Conservation (phyloP, 2,797 vertebrate species). For the Acrossocheilus wenchowensis region DNA sequence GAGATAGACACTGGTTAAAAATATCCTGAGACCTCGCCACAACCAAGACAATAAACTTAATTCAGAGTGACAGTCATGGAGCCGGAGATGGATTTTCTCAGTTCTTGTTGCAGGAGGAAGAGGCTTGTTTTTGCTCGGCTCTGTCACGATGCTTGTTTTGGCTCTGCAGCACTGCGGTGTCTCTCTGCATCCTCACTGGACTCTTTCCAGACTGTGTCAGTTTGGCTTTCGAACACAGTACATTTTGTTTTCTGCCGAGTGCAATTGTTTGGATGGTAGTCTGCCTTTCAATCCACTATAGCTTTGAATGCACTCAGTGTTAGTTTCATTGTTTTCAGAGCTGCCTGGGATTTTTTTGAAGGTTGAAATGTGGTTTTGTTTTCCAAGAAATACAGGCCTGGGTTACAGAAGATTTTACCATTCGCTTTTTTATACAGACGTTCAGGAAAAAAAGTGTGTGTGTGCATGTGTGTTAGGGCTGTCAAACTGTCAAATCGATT, state of each 20-base stretch:
- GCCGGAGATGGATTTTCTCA: slow-evolving; percentile 43
- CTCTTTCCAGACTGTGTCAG: slow-evolving; percentile 29
- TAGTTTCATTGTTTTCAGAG: background rate
- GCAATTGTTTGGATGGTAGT: slow-evolving; percentile 15
- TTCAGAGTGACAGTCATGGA: slow-evolving; percentile 41
- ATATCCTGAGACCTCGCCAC: slow-evolving; percentile 42
- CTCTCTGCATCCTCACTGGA: background rate
- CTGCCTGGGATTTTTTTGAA: background rate
- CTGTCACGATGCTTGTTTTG: slow-evolving; percentile 21
- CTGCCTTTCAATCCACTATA: background rate
- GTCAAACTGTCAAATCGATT: background rate
- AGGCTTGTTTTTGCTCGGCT: slow-evolving; percentile 31
- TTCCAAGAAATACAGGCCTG: background rate
- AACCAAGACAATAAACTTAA: slow-evolving; percentile 43
- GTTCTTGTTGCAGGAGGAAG: slow-evolving; percentile 25
- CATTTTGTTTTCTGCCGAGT: background rate
- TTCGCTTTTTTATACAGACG: background rate
- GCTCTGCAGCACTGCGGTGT: background rate
- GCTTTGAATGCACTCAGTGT: background rate
- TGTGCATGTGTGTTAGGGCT: background rate
- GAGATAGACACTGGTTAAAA: slow-evolving; percentile 45
- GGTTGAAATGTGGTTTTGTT: background rate
- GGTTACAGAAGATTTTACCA: background rate
- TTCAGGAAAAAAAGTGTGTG: background rate
- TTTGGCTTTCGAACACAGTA: slow-evolving; percentile 20